Evolutionary conservation across 2,797 vertebrate species (phyloP).

Genomic region (Lemur catta): DNA sequence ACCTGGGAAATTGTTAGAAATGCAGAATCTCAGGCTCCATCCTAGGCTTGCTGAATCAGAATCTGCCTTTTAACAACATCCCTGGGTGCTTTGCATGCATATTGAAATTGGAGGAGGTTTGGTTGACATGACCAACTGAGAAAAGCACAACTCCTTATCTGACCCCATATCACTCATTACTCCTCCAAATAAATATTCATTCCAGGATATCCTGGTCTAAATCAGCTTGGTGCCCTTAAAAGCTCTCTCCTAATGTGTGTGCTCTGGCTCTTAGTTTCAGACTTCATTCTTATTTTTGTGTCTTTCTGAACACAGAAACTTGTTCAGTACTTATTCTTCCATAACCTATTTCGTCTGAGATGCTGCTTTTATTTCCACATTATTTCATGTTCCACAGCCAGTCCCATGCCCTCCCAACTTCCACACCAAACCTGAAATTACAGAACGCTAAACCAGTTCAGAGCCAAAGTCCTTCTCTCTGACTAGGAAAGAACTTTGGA

Average conservation of each 20-base stretch:
- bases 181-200: neutral
- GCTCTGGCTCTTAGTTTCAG: neutral
- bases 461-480: neutral
- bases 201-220: neutral
- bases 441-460: neutral
- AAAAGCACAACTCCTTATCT: neutral
- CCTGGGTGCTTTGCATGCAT: neutral
- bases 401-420: neutral
- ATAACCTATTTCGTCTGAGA: neutral
- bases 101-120: neutral
- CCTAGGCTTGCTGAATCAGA: neutral
- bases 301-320: neutral
- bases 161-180: neutral
- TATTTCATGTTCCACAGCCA: neutral
- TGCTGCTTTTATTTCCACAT: neutral
- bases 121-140: neutral
- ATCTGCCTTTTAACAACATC: neutral
- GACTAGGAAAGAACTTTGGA: neutral
- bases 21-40: neutral
- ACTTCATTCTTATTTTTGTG: neutral
- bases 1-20: neutral
- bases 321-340: neutral
- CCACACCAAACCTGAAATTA: neutral
- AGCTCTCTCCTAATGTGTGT: neutral
- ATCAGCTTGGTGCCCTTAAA: constrained; percentile 10